Evolutionary conservation across 1,140 invertebrate genomes (phyloP).

Genomic region (Lasioglossum albipes): DNA sequence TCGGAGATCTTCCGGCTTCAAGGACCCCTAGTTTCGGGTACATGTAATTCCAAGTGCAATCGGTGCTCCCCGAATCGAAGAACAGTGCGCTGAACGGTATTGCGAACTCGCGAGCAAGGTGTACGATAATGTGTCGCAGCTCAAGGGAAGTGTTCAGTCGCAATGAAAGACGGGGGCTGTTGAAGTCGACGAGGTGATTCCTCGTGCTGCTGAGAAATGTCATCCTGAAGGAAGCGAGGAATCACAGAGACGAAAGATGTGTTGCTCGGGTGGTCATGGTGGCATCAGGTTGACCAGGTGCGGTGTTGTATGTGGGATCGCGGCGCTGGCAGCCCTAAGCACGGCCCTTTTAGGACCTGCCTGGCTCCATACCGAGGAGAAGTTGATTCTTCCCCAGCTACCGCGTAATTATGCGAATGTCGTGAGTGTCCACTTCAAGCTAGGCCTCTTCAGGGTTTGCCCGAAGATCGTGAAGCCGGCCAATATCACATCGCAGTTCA

Average conservation of each 20-base stretch:
- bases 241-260: constrained; percentile 67
- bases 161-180: constrained; percentile 8
- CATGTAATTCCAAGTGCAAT: background rate
- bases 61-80: background rate
- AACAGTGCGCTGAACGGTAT: background rate
- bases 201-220: constrained; percentile 14
- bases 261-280: constrained; percentile 71
- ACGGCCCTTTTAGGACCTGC: constrained; percentile 76
- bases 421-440: constrained; percentile 75
- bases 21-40: background rate
- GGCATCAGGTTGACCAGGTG: constrained; percentile 76
- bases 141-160: background rate
- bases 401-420: constrained; percentile 63
- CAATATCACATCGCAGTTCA: constrained; percentile 66
- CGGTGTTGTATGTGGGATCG: constrained; percentile 76
- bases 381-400: constrained; percentile 68
- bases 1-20: too few species aligned
- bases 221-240: constrained; percentile 22
- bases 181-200: constrained; percentile 42
- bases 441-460: constrained; percentile 77
- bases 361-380: constrained; percentile 78
- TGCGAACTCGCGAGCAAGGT: constrained; percentile 3
- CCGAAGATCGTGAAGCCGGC: constrained; percentile 75
- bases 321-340: constrained; percentile 75
- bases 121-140: constrained; percentile 30